A percentile compares a stretch with the other conserved stretches of the same genome.
These are phyloP conservation scores for Drosophila truncata DNA, from an alignment of 1,140 invertebrate genomes.

Conservation along the genomic window DNA sequence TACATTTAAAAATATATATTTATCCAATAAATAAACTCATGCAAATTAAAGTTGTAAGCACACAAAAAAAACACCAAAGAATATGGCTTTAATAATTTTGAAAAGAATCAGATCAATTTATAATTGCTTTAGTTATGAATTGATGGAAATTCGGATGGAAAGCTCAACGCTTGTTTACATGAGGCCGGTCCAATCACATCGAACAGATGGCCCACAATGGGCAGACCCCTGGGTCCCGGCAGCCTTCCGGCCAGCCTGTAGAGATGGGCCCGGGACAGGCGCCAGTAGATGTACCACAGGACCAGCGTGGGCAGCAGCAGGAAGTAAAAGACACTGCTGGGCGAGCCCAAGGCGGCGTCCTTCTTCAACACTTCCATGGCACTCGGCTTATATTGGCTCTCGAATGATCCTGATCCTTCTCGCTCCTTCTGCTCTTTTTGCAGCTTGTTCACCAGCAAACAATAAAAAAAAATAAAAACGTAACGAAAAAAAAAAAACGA, in stretches of 20 bases:
- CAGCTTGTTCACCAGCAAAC: slow-evolving; percentile 34
- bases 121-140: no score
- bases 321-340: slow-evolving; percentile 88
- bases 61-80: background rate
- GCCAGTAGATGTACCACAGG: slow-evolving; percentile 91
- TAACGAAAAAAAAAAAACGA: slow-evolving; percentile 2
- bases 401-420: slow-evolving; percentile 16
- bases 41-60: background rate
- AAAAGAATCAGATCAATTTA: background rate
- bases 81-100: background rate
- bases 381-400: background rate
- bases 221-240: slow-evolving; percentile 89
- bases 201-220: slow-evolving; percentile 90
- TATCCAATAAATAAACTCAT: background rate
- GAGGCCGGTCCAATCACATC: slow-evolving; percentile 89
- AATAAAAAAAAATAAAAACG: slow-evolving; percentile 15
- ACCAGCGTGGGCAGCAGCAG: slow-evolving; percentile 89
- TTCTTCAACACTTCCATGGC: slow-evolving; percentile 76
- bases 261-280: slow-evolving; percentile 89
- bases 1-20: background rate
- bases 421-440: background rate
- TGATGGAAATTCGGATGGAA: background rate
- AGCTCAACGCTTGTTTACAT: slow-evolving; percentile 51
- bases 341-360: slow-evolving; percentile 85
- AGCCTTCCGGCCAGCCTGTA: slow-evolving; percentile 90